Evolutionary conservation across 2,888 invertebrate genomes (phyloP).

Genomic region (Hesperia comma): DNA sequence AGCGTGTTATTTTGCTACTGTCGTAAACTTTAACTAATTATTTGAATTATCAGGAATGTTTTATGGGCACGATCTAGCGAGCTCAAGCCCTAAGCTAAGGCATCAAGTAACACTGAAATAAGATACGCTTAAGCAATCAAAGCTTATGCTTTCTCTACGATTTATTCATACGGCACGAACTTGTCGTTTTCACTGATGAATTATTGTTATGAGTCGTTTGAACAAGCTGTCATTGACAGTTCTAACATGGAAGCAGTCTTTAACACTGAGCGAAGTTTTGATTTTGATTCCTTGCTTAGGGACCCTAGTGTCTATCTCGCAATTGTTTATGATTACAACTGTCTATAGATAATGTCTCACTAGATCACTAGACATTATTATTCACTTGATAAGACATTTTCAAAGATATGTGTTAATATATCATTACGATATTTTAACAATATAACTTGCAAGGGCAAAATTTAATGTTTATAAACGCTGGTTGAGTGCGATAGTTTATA

Average conservation of each 20-base stretch:
- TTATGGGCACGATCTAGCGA: slow-evolving; percentile 13
- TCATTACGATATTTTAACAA: too few species aligned
- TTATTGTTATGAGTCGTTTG: slow-evolving; percentile 32
- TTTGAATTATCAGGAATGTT: neutral
- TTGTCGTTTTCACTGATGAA: slow-evolving; percentile 38
- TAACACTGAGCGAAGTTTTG: slow-evolving; percentile 14
- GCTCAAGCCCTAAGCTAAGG: slow-evolving; percentile 10
- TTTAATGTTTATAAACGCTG: too few species aligned
- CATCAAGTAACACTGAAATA: slow-evolving; percentile 36
- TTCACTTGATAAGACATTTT: too few species aligned
- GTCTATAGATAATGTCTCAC: too few species aligned
- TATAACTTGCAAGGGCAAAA: too few species aligned
- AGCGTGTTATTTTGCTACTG: neutral
- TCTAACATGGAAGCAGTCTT: slow-evolving; percentile 16
- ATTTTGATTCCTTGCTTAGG: neutral
- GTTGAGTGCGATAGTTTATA: neutral
- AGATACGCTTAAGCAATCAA: slow-evolving; percentile 34
- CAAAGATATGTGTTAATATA: too few species aligned
- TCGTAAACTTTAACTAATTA: neutral
- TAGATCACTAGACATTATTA: too few species aligned
- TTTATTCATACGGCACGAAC: slow-evolving; percentile 37
- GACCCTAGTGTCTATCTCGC: neutral
- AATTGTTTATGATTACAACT: too few species aligned
- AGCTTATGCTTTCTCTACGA: slow-evolving; percentile 36
- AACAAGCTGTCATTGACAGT: slow-evolving; percentile 32